Evolutionary conservation across 2,888 invertebrate species (phyloP).

Genomic region (Dioctria rufipes): DNA sequence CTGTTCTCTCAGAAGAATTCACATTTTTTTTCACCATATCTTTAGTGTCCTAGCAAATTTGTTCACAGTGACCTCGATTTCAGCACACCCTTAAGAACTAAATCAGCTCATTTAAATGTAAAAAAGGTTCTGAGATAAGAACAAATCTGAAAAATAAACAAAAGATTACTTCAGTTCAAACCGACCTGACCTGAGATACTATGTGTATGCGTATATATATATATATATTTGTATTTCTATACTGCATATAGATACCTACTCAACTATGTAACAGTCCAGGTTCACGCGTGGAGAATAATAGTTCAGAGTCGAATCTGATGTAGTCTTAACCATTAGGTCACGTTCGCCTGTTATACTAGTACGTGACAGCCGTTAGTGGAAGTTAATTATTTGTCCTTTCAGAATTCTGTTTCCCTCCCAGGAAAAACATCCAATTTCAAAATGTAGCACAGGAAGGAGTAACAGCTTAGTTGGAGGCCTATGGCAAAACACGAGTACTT

Average conservation of each 20-base stretch:
- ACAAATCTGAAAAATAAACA: constrained; percentile 44
- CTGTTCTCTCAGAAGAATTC: no score
- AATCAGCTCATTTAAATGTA: constrained; percentile 46
- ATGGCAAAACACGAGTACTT: no score
- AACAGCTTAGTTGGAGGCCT: no score
- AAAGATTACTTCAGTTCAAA: constrained; percentile 20
- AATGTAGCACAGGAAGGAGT: constrained; percentile 24
- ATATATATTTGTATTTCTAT: not conserved
- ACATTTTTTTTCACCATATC: no score
- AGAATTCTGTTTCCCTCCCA: not conserved
- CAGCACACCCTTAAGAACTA: constrained; percentile 35
- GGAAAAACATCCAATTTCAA: constrained; percentile 31
- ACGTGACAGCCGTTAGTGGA: constrained; percentile 46
- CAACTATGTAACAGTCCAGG: not conserved
- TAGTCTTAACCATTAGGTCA: constrained; percentile 29
- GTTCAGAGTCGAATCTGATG: constrained; percentile 16
- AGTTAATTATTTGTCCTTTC: constrained; percentile 42
- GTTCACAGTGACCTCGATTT: constrained; percentile 21
- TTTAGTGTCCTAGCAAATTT: not conserved
- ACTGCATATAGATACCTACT: no score
- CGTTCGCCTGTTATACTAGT: constrained; percentile 33
- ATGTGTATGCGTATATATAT: no score
- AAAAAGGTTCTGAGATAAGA: constrained; percentile 39
- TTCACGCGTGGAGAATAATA: constrained; percentile 5
- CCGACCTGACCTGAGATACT: constrained; percentile 10